These are phyloP conservation scores for Cyprinodon tularosa DNA, from an alignment of 2,113 vertebrate species.

Conservation along the genomic window DNA sequence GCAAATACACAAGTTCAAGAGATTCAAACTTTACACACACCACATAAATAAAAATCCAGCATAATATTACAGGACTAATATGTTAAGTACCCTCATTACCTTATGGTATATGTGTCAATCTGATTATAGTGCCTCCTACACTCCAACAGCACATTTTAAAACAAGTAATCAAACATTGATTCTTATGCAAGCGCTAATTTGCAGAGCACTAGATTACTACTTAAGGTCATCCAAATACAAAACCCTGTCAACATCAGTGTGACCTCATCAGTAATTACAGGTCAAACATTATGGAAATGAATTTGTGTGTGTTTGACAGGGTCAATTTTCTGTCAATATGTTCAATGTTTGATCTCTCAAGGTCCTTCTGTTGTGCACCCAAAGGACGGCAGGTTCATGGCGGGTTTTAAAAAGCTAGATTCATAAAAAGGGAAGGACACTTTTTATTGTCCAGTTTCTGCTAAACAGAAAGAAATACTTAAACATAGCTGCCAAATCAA, in stretches of 20 bases:
- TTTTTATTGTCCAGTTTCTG: slow-evolving; percentile 32
- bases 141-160: slow-evolving; percentile 10
- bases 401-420: background rate
- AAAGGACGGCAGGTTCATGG: background rate
- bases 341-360: slow-evolving; percentile 51
- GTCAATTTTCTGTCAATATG: slow-evolving; percentile 64
- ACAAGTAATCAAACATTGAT: slow-evolving; percentile 32
- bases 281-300: slow-evolving; percentile 73
- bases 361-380: slow-evolving; percentile 26
- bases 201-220: slow-evolving; percentile 40
- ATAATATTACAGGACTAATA: background rate
- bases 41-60: background rate
- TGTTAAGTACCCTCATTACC: background rate
- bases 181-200: slow-evolving; percentile 32
- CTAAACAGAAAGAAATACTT: slow-evolving; percentile 43
- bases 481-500: slow-evolving; percentile 63
- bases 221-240: slow-evolving; percentile 39
- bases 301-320: slow-evolving; percentile 59
- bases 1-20: background rate
- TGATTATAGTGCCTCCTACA: background rate
- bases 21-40: background rate
- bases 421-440: slow-evolving; percentile 10
- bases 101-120: background rate
- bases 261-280: slow-evolving; percentile 75
- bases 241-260: slow-evolving; percentile 48